Conservation (phyloP, 2,888 invertebrate species). For the Drosophila neutralis region DNA sequence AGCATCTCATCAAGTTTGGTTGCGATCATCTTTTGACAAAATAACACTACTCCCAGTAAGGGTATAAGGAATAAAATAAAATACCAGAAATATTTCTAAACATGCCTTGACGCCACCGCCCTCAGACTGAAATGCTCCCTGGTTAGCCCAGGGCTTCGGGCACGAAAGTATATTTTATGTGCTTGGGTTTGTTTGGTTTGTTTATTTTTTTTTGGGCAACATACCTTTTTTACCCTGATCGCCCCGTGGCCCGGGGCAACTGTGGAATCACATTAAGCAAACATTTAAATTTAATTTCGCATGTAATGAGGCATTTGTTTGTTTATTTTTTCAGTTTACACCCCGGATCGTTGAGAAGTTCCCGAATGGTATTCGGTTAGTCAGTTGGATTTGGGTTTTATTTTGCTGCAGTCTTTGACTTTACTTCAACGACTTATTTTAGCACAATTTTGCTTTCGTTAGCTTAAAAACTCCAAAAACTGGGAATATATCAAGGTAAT, state of each 20-base stretch:
- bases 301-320: slow-evolving; percentile 83
- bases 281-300: slow-evolving; percentile 84
- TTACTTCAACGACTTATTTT: slow-evolving; percentile 30
- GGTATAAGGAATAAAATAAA: slow-evolving; percentile 40
- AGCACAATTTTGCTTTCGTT: slow-evolving; percentile 2
- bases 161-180: slow-evolving; percentile 81
- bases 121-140: slow-evolving; percentile 51
- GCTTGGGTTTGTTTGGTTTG: slow-evolving; percentile 67
- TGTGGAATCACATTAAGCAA: slow-evolving; percentile 80
- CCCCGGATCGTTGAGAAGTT: slow-evolving; percentile 42
- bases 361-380: slow-evolving; percentile 38
- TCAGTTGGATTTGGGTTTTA: slow-evolving; percentile 18
- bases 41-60: neutral
- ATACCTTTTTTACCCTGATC: slow-evolving; percentile 55
- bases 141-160: slow-evolving; percentile 75
- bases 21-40: neutral
- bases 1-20: neutral
- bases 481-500: neutral
- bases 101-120: slow-evolving; percentile 61
- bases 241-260: slow-evolving; percentile 51
- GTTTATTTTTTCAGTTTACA: slow-evolving; percentile 71
- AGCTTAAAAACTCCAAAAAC: neutral
- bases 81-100: slow-evolving; percentile 78
- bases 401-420: slow-evolving; percentile 24
- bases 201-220: slow-evolving; percentile 32